Base-by-base conservation (phyloP, 1,140 invertebrate genomes). In the Eupeodes corollae region DNA sequence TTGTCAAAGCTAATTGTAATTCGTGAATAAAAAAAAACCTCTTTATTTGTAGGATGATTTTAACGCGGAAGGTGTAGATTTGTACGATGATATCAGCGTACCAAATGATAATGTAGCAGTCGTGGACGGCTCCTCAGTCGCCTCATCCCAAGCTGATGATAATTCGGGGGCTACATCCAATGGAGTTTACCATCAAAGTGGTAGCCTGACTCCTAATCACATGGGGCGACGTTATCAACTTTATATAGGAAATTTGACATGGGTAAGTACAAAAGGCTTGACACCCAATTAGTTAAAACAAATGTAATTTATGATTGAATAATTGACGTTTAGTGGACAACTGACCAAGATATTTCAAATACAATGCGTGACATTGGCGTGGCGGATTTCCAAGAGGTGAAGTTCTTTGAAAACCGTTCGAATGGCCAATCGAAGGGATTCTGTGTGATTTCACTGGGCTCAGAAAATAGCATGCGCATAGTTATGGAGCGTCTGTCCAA, bases 401-500 rank as follows among this genome's bases (percentile, higher is more conserved):
- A 98, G 72, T 99, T 99, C 72, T 97, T 98, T 75, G 96, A 99
- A 73, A 99, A 99, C 73, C 80, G 96, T 57, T 88, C 91, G 11
- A 99, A 99, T 77, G 97, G 97, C 21, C 96, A 99, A 70, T 97
- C 92, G 0, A 99, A 99, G 77, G 97, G 97, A 37, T 95, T 95
- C 70, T 95, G 91, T 67, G 83, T 93, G 14, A 82, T 96, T 53
- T 88, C 89, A 2, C 73, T 97, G 41, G 88, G 86, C 12, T 97
- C 92, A 0, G 95, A 99, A 58, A 77, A 80, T 50, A 97, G 94
- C 51, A 81, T 92, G 57, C 78, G 91, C 49, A 75, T 84, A 48
- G 86, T 93, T 37, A 81, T 98, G 78, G 95, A 99, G 46, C 82
- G 90, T 52, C 73, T 99, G 35, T 83, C 88, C 1, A 93, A 94